These are phyloP conservation scores for Dichetophora obliterata DNA, from an alignment of 2,888 invertebrate genomes.

Conservation along the genomic window DNA sequence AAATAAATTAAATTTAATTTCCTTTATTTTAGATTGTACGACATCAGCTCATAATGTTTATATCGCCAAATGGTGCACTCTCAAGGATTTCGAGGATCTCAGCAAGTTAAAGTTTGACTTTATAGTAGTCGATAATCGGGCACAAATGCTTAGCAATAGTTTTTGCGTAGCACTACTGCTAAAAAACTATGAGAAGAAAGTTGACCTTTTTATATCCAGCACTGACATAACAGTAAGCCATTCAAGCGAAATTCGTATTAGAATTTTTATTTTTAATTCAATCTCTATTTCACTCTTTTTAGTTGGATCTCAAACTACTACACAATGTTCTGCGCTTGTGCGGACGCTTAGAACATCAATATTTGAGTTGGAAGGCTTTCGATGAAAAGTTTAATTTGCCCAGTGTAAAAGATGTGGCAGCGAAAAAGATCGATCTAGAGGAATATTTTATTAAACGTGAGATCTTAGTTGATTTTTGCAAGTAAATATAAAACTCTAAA, in stretches of 20 bases:
- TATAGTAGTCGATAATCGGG: constrained; percentile 65
- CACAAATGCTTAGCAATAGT: constrained; percentile 62
- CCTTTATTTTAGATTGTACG: constrained; percentile 1
- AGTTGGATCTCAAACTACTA: constrained; percentile 65
- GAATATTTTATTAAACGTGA: constrained; percentile 67
- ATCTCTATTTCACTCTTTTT: constrained; percentile 17
- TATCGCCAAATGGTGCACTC: constrained; percentile 64
- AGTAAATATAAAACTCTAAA: constrained; percentile 53
- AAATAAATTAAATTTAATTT: not conserved
- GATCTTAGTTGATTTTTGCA: constrained; percentile 65
- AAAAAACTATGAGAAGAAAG: constrained; percentile 63
- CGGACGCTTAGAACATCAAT: constrained; percentile 61
- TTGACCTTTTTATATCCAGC: constrained; percentile 65
- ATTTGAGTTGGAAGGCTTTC: constrained; percentile 56
- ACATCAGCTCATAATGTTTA: constrained; percentile 59
- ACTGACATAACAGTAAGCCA: constrained; percentile 64
- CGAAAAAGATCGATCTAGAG: constrained; percentile 62
- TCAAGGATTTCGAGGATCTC: constrained; percentile 62
- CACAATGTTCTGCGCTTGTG: constrained; percentile 64
- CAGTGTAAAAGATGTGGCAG: constrained; percentile 59
- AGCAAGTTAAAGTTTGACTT: constrained; percentile 63
- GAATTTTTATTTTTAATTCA: not conserved
- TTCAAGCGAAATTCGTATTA: not conserved
- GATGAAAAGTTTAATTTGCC: constrained; percentile 64
- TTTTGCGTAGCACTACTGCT: constrained; percentile 66